Conservation (phyloP, 2,888 invertebrate species). For the Philaethria dido region DNA sequence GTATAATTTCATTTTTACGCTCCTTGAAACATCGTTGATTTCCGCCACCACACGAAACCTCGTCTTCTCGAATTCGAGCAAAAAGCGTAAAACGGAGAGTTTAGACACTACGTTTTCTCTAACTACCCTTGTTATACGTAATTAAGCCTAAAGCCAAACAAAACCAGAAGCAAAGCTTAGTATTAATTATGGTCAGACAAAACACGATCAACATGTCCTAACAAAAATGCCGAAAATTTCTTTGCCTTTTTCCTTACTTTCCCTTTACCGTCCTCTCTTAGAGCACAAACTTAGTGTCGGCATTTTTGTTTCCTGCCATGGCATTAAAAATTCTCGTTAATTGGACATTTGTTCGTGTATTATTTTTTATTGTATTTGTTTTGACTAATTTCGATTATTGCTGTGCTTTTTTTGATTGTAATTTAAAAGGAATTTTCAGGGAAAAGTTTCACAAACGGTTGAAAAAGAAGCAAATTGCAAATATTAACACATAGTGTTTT, state of each 20-base stretch:
- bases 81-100: no score
- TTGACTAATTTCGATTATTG: slow-evolving; percentile 18
- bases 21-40: no score
- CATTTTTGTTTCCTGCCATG: slow-evolving; percentile 33
- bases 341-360: slow-evolving; percentile 68
- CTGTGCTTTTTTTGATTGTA: slow-evolving; percentile 3
- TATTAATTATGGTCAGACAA: slow-evolving; percentile 16
- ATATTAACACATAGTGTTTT: no score
- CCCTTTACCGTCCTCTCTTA: slow-evolving; percentile 19
- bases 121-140: no score
- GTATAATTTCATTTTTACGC: no score
- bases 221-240: slow-evolving; percentile 10
- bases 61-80: no score
- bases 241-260: slow-evolving; percentile 21
- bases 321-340: slow-evolving; percentile 56
- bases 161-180: not conserved
- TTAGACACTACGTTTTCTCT: no score
- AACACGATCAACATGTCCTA: slow-evolving; percentile 19
- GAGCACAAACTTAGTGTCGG: slow-evolving; percentile 43
- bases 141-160: no score
- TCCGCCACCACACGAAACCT: no score
- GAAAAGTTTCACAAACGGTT: not conserved
- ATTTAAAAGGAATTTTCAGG: not conserved
- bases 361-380: slow-evolving; percentile 47
- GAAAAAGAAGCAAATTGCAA: not conserved